Percentiles rank a stretch among this genome's conserved stretches.
Evolutionary conservation across 2,113 vertebrate genomes (phyloP).

Genomic region (Calidris pygmaea): DNA sequence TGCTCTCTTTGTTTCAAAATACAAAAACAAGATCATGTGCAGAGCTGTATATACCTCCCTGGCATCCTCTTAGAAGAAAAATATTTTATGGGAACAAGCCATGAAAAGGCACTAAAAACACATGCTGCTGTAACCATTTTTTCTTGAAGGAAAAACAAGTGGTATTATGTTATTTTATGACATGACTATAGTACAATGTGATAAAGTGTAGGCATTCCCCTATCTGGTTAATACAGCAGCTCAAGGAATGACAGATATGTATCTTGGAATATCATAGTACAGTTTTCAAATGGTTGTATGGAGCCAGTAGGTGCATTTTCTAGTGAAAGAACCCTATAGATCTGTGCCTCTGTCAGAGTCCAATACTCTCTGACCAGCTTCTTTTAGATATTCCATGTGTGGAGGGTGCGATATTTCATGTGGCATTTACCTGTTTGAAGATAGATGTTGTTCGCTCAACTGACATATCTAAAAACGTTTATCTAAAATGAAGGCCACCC

Average conservation of each 20-base stretch:
- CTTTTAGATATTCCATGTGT: neutral
- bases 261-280: neutral
- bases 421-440: neutral
- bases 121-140: neutral
- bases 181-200: neutral
- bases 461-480: neutral
- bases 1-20: neutral
- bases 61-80: neutral
- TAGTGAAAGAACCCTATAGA: neutral
- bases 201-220: neutral
- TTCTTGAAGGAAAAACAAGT: neutral
- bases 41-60: neutral
- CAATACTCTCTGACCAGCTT: neutral
- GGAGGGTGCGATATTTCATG: neutral
- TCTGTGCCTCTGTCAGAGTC: neutral
- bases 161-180: neutral
- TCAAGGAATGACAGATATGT: neutral
- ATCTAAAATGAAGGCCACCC: neutral
- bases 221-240: neutral
- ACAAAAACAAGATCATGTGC: neutral
- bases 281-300: neutral
- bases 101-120: neutral
- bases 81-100: neutral
- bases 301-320: neutral
- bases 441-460: neutral